Conservation (phyloP, 2,113 vertebrate species). For the Misgurnus anguillicaudatus region DNA sequence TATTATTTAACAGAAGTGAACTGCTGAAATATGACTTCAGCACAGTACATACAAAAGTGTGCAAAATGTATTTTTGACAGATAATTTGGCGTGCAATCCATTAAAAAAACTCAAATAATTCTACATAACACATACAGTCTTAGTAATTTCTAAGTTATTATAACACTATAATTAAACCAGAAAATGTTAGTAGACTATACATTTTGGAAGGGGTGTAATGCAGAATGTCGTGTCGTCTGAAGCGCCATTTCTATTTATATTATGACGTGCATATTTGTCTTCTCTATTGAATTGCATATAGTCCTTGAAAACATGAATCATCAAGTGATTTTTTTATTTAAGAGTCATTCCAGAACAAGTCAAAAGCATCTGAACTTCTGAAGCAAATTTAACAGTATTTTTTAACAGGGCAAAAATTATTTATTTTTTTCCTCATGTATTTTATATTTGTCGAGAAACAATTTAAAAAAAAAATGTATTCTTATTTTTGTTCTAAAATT, state of each 20-base stretch:
- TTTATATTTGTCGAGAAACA: background rate
- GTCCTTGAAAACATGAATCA: constrained; percentile 30
- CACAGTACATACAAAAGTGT: no score
- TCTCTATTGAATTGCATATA: constrained; percentile 4
- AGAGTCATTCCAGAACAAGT: background rate
- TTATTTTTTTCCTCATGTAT: background rate
- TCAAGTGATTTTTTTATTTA: background rate
- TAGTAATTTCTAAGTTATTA: no score
- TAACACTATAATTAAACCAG: background rate
- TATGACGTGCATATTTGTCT: background rate
- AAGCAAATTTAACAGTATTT: background rate
- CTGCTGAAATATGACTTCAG: no score
- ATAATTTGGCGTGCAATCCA: background rate
- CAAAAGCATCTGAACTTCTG: background rate
- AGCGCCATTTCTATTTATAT: background rate
- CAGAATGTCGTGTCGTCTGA: background rate
- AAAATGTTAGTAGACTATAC: background rate
- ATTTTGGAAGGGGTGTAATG: background rate
- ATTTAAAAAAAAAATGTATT: background rate
- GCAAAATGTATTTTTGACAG: no score
- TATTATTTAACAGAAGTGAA: no score
- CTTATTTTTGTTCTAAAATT: background rate
- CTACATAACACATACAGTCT: no score
- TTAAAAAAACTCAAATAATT: no score
- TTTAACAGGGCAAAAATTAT: background rate